Percentiles rank a stretch among this genome's conserved stretches.
These are phyloP conservation scores for Oxyruncus cristatus DNA, from an alignment of 2,113 vertebrate genomes.

Conservation along the genomic window DNA sequence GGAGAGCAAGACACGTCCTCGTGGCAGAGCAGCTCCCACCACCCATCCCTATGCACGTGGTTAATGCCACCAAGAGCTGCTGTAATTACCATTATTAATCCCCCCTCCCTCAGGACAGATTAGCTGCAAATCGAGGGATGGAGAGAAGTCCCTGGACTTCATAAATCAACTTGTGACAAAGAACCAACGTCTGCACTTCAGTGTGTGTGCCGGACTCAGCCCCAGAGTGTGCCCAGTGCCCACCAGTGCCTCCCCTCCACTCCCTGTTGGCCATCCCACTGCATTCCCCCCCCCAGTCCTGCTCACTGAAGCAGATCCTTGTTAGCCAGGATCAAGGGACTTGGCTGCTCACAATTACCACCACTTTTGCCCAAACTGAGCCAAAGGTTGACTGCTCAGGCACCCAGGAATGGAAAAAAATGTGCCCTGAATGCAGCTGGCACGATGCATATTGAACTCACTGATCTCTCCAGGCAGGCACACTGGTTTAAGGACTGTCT, in stretches of 20 bases:
- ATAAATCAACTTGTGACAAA: not conserved
- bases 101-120: not conserved
- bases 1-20: not conserved
- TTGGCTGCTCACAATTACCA: not conserved
- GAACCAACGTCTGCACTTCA: fast-evolving
- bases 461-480: not conserved
- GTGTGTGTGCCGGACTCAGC: not conserved
- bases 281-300: not conserved
- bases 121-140: not conserved
- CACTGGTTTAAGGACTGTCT: not conserved
- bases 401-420: not conserved
- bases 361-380: not conserved
- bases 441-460: not conserved
- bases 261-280: fast-evolving
- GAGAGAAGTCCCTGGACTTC: not conserved
- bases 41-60: not conserved
- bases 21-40: not conserved
- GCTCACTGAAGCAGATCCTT: not conserved
- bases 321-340: not conserved
- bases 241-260: not conserved
- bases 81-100: not conserved
- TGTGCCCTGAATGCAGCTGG: not conserved
- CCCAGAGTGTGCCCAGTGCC: not conserved
- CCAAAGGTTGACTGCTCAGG: not conserved
- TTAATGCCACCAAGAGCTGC: not conserved